These are phyloP conservation scores for Vultur gryphus DNA, from an alignment of 2,797 vertebrate genomes.

Conservation along the genomic window DNA sequence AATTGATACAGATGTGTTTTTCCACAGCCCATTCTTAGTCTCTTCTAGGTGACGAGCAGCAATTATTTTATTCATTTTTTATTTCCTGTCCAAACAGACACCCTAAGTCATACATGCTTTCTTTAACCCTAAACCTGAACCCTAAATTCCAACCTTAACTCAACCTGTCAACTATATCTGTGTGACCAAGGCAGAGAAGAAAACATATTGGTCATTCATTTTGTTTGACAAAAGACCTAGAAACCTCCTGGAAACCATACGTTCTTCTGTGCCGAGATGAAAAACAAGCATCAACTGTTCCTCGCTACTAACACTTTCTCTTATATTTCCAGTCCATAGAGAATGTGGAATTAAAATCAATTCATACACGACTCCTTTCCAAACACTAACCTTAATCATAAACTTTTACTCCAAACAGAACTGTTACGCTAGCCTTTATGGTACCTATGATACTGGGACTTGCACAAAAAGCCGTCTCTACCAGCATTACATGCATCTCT, in stretches of 20 bases:
- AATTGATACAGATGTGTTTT: background rate
- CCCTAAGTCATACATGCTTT: background rate
- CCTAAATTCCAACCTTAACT: background rate
- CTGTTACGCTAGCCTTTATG: background rate
- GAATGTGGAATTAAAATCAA: background rate
- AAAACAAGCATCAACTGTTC: background rate
- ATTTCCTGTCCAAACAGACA: background rate
- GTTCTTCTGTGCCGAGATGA: background rate
- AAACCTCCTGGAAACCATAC: background rate
- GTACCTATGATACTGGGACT: rapidly evolving
- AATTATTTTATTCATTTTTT: background rate
- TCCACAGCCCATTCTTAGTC: background rate
- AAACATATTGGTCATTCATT: background rate
- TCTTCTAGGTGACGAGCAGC: background rate
- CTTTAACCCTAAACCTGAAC: background rate
- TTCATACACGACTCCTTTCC: background rate
- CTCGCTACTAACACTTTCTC: background rate
- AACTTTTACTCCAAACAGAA: background rate
- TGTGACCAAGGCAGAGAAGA: background rate
- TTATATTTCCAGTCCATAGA: background rate
- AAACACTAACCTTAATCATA: background rate
- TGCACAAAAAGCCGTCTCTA: background rate
- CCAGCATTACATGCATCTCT: background rate
- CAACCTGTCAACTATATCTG: background rate
- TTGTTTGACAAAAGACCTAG: background rate